Evolutionary conservation across 2,113 vertebrate species (phyloP).

Genomic region (Ceyx margarethae): DNA sequence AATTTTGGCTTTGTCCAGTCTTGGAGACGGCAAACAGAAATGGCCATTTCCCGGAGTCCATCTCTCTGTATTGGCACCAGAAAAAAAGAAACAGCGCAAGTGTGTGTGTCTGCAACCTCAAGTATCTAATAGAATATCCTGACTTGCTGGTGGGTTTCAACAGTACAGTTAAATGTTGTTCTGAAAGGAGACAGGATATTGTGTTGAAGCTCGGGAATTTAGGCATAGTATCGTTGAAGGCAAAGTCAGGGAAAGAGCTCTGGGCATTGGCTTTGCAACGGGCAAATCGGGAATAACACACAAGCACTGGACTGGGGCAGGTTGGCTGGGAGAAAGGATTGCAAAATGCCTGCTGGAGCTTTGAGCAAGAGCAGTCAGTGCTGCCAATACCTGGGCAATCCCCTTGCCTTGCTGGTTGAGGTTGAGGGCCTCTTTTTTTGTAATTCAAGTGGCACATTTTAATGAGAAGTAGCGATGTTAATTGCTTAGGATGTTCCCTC

Average conservation of each 20-base stretch:
- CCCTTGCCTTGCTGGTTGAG: background rate
- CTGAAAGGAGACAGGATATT: background rate
- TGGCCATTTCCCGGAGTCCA: background rate
- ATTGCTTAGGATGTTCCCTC: background rate
- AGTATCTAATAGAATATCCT: background rate
- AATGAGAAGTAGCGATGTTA: background rate
- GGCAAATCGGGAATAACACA: background rate
- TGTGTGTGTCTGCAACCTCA: background rate
- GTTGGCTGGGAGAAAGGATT: background rate
- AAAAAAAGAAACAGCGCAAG: background rate
- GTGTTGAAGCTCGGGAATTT: background rate
- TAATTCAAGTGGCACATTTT: background rate
- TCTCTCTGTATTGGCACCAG: background rate
- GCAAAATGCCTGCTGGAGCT: background rate
- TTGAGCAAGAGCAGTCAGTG: background rate
- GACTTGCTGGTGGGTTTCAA: background rate
- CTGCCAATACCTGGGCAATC: background rate
- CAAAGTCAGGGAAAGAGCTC: background rate
- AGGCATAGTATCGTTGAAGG: background rate
- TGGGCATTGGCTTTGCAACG: background rate
- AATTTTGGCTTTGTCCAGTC: background rate
- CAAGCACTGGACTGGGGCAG: background rate
- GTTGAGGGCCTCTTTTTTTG: background rate
- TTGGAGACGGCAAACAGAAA: background rate
- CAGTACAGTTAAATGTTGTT: too few relatives aligned